Percentiles rank a stretch among this genome's conserved stretches.
Conservation (phyloP, 2,797 vertebrate genomes). For the Mormyrus hasselquistii region DNA sequence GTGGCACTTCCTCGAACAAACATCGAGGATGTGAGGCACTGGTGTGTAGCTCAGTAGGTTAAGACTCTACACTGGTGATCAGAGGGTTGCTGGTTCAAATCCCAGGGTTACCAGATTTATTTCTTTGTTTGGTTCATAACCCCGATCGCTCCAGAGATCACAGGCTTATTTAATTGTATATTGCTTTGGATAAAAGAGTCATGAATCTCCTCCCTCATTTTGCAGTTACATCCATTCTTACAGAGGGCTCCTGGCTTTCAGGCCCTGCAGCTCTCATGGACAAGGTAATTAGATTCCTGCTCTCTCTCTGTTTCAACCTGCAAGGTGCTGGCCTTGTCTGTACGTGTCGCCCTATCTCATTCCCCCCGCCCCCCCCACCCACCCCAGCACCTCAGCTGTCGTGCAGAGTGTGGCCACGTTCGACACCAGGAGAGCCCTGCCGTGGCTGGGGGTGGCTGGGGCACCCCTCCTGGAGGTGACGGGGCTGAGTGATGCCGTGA, state of each 20-base stretch:
- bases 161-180: neutral
- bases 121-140: neutral
- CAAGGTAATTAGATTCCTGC: slow-evolving; percentile 50
- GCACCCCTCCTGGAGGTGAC: slow-evolving; percentile 52
- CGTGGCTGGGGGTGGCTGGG: slow-evolving; percentile 40
- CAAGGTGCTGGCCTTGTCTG: neutral
- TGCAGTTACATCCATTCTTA: slow-evolving; percentile 57
- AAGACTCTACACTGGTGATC: neutral
- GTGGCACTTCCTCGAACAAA: neutral
- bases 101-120: neutral
- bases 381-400: slow-evolving; percentile 30
- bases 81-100: neutral
- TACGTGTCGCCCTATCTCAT: neutral
- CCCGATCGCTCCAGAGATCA: neutral
- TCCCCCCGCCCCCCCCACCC: too few species aligned
- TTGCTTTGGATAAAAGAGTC: neutral
- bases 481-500: slow-evolving; percentile 46
- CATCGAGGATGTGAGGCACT: neutral
- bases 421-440: slow-evolving; percentile 47
- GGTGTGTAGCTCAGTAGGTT: neutral
- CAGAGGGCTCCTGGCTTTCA: slow-evolving; percentile 56
- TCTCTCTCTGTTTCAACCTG: neutral
- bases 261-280: slow-evolving; percentile 55
- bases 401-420: slow-evolving; percentile 66
- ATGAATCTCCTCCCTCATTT: slow-evolving; percentile 5